phyloP scores from a whole-genome alignment of 2,797 vertebrate genomes.

The Urosaurus nigricauda region DNA sequence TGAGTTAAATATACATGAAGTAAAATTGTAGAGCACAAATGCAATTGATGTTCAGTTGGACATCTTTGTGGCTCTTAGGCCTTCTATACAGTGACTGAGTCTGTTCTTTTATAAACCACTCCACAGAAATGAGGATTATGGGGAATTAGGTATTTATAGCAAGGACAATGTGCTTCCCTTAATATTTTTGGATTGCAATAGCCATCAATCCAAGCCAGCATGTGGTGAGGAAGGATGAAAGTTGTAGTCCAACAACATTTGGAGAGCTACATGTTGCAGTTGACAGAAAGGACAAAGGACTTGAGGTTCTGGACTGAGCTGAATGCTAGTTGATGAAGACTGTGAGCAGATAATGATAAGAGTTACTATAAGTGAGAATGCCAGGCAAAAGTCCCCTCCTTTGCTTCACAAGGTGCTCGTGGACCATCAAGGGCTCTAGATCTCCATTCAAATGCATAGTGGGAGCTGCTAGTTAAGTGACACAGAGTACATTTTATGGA shows the following conservation, averaged over 20 bases:
- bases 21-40: background rate
- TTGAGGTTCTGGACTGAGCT: background rate
- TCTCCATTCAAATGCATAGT: background rate
- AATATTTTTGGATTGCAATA: background rate
- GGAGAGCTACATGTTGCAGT: background rate
- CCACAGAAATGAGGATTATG: background rate
- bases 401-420: background rate
- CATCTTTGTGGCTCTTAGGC: background rate
- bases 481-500: background rate
- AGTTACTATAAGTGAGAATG: background rate
- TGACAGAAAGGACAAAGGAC: constrained; percentile 21
- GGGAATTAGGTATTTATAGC: background rate
- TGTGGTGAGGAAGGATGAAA: background rate
- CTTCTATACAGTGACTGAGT: background rate
- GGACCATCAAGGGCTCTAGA: background rate
- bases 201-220: background rate
- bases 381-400: background rate
- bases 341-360: background rate
- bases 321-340: background rate
- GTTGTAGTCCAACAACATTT: background rate
- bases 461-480: too few species aligned
- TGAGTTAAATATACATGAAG: background rate
- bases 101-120: background rate
- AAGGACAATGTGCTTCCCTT: background rate
- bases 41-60: background rate